A percentile compares a stretch with the other conserved stretches of the same genome.
Evolutionary conservation across 2,113 vertebrate genomes (phyloP).

Genomic region (Lipophrys pholis): DNA sequence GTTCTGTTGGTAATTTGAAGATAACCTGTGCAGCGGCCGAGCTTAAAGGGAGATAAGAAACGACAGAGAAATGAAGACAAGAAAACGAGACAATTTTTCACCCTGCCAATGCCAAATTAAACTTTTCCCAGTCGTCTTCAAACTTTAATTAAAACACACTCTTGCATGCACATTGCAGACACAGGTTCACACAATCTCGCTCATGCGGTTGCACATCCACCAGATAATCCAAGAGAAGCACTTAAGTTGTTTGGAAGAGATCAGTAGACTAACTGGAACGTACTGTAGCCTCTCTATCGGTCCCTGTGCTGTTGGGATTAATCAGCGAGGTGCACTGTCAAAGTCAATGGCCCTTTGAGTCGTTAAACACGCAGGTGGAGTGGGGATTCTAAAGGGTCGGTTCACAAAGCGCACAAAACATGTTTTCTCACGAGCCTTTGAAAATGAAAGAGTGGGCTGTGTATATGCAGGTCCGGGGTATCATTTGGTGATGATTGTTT

Average conservation of each 20-base stretch:
- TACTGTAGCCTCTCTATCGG: slow-evolving; percentile 53
- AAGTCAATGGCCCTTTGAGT: slow-evolving; percentile 48
- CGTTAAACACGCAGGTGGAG: slow-evolving; percentile 9
- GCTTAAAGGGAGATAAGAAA: slow-evolving; percentile 79
- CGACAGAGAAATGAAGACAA: slow-evolving; percentile 78
- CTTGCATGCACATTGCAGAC: slow-evolving; percentile 68
- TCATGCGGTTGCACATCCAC: slow-evolving; percentile 29
- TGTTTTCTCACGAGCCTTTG: neutral
- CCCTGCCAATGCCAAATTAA: slow-evolving; percentile 76
- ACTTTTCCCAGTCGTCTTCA: slow-evolving; percentile 68
- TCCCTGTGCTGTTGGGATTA: slow-evolving; percentile 68
- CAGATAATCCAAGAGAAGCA: slow-evolving; percentile 74
- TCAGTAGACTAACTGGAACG: slow-evolving; percentile 61
- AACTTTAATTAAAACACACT: slow-evolving; percentile 85
- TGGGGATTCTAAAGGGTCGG: slow-evolving; percentile 33
- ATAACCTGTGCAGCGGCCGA: slow-evolving; percentile 79
- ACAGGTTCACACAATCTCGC: slow-evolving; percentile 43
- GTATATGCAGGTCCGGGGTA: neutral
- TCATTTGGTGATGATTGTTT: neutral
- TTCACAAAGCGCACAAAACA: slow-evolving; percentile 11
- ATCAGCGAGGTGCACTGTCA: slow-evolving; percentile 45
- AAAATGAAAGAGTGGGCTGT: neutral
- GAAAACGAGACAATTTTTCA: slow-evolving; percentile 81
- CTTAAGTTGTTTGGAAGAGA: slow-evolving; percentile 66
- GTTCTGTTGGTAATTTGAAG: slow-evolving; percentile 84